A percentile compares a stretch with the other conserved stretches of the same genome.
These are phyloP conservation scores for Meandrusa payeni DNA, from an alignment of 2,888 invertebrate species.

Conservation along the genomic window DNA sequence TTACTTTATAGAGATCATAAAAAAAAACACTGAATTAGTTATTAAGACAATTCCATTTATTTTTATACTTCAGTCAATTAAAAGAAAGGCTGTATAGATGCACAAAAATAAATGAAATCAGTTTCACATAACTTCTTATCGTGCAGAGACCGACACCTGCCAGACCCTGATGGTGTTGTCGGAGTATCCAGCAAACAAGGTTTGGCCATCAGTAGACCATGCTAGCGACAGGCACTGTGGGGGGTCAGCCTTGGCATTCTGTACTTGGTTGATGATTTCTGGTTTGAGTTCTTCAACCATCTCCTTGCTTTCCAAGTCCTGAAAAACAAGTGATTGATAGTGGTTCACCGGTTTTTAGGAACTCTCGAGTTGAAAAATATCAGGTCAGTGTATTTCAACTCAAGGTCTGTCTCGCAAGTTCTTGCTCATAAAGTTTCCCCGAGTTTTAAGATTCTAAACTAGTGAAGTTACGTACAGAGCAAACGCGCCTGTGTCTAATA, in stretches of 20 bases:
- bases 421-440: no score
- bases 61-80: conserved; percentile 55
- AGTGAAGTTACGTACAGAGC: no score
- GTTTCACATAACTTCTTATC: conserved; percentile 73
- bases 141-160: conserved; percentile 96
- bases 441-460: no score
- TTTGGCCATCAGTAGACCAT: conserved; percentile 99
- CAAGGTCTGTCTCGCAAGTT: no score
- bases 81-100: conserved; percentile 34
- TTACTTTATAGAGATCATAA: conserved; percentile 55
- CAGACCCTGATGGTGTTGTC: conserved; percentile 99
- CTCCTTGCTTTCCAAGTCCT: conserved; percentile 99
- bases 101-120: conserved; percentile 76
- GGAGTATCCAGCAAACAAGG: conserved; percentile 98
- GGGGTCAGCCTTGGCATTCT: conserved; percentile 91
- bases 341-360: no score
- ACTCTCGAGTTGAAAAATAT: no score
- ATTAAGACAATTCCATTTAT: conserved; percentile 72
- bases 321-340: no score
- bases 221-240: conserved; percentile 98
- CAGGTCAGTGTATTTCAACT: no score
- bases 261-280: conserved; percentile 91
- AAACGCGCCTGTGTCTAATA: no score
- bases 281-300: conserved; percentile 99
- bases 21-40: conserved; percentile 55